Base-by-base conservation (phyloP, 2,113 vertebrate species). In the Amphilophus citrinellus region DNA sequence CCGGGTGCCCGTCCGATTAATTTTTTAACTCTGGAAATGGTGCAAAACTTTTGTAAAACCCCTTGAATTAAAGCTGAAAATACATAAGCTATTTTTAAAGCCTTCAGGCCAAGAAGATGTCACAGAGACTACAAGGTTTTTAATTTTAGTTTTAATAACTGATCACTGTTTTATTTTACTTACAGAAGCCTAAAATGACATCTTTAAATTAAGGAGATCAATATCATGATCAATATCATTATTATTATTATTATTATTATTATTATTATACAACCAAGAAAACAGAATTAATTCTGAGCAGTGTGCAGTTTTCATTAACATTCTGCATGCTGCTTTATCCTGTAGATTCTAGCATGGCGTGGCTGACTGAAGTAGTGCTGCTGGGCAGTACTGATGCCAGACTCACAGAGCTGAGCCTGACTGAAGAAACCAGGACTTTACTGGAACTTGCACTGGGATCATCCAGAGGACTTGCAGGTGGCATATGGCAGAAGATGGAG, bases 401-500 rank as follows among this genome's bases (percentile, higher is more conserved):
- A 59, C 84, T 96, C 73, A 75, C 94, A 17, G 95, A 97, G 79
- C 90, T 96, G 68, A 85, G 58, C 32, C 66, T 96, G 59, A 94
- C 88, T 27, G 95, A 96, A 61, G 96, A 97, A 22, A 95, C 86
- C 83, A 87, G 84, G 80, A 94, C 86, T 62, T 91, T 97, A 83
- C 80, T 97, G 39, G 96, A 97, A 14, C 88, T 97, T 84, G 95
- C 96, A 1, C 91, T 97, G 50, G 96, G 96, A 22, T 90, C 94
- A 20, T 88, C 93, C 4, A 88, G 94, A 80, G 96, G 95, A 79
- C 87, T 93, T 10, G 96, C 96, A 37, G 83, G 91, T 11, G 82
- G 84, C 35, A 90, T 97, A 60, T 95, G 96, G 96, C 94, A 83
- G 87, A 96, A 95, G 84, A 95, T 97, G 95, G 95, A 96, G 90